Conservation (phyloP, 2,113 vertebrate genomes). For the Sinocyclocheilus grahami region DNA sequence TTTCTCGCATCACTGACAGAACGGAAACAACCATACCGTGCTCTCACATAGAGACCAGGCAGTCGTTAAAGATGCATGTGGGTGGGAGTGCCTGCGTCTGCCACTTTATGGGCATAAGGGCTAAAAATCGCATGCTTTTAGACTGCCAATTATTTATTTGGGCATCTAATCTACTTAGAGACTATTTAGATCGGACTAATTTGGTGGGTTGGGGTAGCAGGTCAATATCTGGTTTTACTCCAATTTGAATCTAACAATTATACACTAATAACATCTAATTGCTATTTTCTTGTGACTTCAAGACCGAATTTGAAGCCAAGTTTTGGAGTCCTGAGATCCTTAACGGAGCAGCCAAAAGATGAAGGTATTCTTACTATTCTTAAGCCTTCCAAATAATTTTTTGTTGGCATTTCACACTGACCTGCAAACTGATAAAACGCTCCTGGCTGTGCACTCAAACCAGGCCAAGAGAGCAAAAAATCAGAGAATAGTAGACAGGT, state of each 20-base stretch:
- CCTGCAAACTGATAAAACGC: constrained; percentile 69
- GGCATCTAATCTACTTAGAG: constrained; percentile 51
- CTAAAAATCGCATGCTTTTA: neutral
- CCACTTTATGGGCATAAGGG: constrained; percentile 25
- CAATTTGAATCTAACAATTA: constrained; percentile 50
- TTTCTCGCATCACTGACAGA: constrained; percentile 34
- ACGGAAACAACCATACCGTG: constrained; percentile 21
- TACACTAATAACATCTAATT: constrained; percentile 49
- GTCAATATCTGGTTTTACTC: constrained; percentile 36
- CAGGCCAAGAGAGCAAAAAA: constrained; percentile 53
- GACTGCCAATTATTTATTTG: constrained; percentile 43
- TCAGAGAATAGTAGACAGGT: constrained; percentile 50
- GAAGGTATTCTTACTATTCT: constrained; percentile 47
- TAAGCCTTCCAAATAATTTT: constrained; percentile 62
- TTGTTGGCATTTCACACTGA: constrained; percentile 53
- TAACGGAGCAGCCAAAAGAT: constrained; percentile 53
- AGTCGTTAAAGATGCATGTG: constrained; percentile 1
- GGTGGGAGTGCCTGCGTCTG: constrained; percentile 18
- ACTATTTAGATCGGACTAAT: neutral
- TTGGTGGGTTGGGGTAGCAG: neutral
- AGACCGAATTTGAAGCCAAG: neutral
- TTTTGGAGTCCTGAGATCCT: neutral
- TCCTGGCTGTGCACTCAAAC: constrained; percentile 57
- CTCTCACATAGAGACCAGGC: constrained; percentile 4
- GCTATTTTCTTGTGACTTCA: constrained; percentile 27